phyloP scores from a whole-genome alignment of 2,888 invertebrate genomes.

The Caenorhabditis japonica region DNA sequence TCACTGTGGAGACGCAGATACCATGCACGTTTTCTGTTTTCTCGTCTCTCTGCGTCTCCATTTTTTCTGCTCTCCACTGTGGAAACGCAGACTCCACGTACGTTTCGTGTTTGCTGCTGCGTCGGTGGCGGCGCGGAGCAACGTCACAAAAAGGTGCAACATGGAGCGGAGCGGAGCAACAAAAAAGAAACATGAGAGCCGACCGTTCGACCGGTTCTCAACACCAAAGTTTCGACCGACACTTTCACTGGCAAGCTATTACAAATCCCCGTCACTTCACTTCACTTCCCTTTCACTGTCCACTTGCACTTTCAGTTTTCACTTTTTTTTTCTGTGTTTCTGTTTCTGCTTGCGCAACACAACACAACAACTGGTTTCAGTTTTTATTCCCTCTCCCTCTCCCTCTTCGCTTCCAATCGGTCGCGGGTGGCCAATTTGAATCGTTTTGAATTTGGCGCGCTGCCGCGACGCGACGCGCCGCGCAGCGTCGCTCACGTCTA shows the following conservation, averaged over 20 bases:
- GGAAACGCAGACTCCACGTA: too few relatives aligned
- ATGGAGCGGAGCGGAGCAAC: neutral
- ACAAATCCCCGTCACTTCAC: conserved; percentile 16
- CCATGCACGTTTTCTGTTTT: neutral
- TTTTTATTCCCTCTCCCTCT: too few relatives aligned
- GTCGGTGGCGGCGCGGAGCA: conserved; percentile 1
- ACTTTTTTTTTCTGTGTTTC: conserved; percentile 14
- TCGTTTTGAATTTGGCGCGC: too few relatives aligned
- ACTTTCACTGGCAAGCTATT: conserved; percentile 29
- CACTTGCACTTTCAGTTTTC: conserved; percentile 49
- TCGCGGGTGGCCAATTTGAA: conserved; percentile 11
- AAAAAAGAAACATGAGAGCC: conserved; percentile 11
- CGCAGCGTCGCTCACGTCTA: too few relatives aligned
- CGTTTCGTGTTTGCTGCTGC: conserved; percentile 23
- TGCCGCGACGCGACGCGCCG: too few relatives aligned
- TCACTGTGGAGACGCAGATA: too few relatives aligned
- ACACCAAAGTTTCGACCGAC: conserved; percentile 30
- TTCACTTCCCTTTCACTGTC: conserved; percentile 22
- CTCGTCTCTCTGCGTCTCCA: conserved; percentile 15
- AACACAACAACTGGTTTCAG: conserved; percentile 42
- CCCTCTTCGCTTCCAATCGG: too few relatives aligned
- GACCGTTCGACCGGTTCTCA: conserved; percentile 2
- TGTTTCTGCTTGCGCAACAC: conserved; percentile 36
- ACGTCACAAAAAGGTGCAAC: neutral
- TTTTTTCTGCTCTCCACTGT: too few relatives aligned